phyloP scores from a whole-genome alignment of 2,888 invertebrate genomes.

The Tetrapedia diversipes region DNA sequence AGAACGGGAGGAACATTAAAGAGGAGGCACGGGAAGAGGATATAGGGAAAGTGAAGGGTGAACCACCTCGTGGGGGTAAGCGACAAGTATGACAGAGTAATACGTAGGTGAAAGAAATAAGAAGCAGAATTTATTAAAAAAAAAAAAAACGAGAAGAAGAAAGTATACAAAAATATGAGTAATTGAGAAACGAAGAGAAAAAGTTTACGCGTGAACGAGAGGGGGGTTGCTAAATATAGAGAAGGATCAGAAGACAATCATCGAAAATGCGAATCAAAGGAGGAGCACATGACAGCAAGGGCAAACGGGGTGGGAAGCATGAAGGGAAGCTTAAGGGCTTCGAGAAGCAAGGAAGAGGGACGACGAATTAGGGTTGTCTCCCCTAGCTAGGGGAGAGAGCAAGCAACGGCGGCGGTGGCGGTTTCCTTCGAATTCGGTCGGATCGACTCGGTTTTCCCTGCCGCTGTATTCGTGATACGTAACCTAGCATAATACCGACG shows the following conservation, averaged over 20 bases:
- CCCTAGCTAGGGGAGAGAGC: conserved; percentile 45
- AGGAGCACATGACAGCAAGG: conserved; percentile 30
- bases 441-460: conserved; percentile 58
- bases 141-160: not conserved
- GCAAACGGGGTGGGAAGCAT: conserved; percentile 1
- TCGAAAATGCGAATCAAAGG: conserved; percentile 17
- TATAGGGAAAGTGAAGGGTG: not conserved
- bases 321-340: conserved; percentile 37
- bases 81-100: not conserved
- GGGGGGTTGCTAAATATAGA: conserved; percentile 23
- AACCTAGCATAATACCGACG: conserved; percentile 67
- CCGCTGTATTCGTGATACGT: conserved; percentile 59
- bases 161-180: not conserved
- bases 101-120: not conserved
- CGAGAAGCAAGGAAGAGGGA: conserved; percentile 6
- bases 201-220: not conserved
- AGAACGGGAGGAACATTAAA: not conserved
- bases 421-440: conserved; percentile 57
- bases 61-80: not conserved
- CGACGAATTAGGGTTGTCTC: conserved; percentile 53
- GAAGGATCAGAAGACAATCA: conserved; percentile 48
- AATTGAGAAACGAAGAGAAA: too few species aligned
- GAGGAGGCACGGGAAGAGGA: conserved; percentile 6
- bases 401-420: too few species aligned
- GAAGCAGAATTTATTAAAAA: not conserved